Conservation (phyloP, 1,140 invertebrate species). For the Drosophila navojoa region DNA sequence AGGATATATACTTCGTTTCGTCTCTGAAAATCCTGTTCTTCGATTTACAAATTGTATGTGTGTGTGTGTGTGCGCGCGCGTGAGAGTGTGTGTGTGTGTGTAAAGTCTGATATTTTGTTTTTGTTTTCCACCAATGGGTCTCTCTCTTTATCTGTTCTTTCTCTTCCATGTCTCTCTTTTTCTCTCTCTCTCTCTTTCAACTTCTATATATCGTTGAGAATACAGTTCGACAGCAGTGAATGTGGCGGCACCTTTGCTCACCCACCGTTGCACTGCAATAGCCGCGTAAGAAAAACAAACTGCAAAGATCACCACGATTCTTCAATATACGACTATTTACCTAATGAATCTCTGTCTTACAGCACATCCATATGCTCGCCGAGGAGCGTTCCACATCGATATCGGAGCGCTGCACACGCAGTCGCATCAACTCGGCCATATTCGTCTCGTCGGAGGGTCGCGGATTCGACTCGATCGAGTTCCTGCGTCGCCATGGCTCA, state of each 20-base stretch:
- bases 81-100: conserved; percentile 28
- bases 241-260: conserved; percentile 73
- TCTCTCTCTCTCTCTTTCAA: conserved; percentile 51
- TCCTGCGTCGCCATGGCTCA: conserved; percentile 90
- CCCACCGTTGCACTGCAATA: conserved; percentile 83
- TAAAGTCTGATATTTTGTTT: conserved; percentile 9
- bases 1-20: conserved; percentile 18
- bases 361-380: conserved; percentile 87
- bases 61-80: conserved; percentile 12
- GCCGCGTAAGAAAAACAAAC: conserved; percentile 66
- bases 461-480: conserved; percentile 90
- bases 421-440: conserved; percentile 91
- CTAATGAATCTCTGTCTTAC: conserved; percentile 54
- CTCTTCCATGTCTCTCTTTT: conserved; percentile 40
- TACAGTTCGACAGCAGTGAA: conserved; percentile 82
- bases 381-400: conserved; percentile 83
- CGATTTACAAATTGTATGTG: conserved; percentile 22
- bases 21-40: conserved; percentile 16
- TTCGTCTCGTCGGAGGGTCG: conserved; percentile 89
- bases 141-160: conserved; percentile 22
- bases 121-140: conserved; percentile 18
- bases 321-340: neutral
- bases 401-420: conserved; percentile 86
- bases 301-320: neutral
- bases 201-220: conserved; percentile 46